Evolutionary conservation across 2,888 invertebrate species (phyloP), one percentile per base, ranked within the genome.

Genomic region (Polietes domitor): DNA sequence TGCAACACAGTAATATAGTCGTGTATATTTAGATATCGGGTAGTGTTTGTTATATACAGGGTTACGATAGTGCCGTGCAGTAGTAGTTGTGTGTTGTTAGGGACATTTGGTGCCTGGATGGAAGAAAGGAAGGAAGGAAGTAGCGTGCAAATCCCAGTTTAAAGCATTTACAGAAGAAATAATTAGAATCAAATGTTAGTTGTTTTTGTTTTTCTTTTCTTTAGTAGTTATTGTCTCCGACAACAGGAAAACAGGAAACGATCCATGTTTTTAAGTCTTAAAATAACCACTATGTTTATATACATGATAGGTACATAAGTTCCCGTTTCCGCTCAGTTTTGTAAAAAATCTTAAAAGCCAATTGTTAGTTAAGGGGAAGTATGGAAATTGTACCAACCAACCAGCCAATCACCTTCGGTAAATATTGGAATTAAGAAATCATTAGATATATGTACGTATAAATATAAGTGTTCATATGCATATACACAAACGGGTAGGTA

Each of bases 151-250:
- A 58, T 71, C 77, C 10, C 1, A 37, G 86, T 88, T 88, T 7
- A 65, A 73, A 81, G 80, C 76, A 73, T 80, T 47, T 74, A 83
- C 63, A 83, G 86, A 87, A 86, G 86, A 79, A 84, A 86, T 50
- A 80, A 86, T 87, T 87, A 89, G 90, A 91, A 90, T 90, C 89
- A 90, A 89, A 88, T 87, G 88, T 90, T 90, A 89, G 88, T 89
- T 58, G n/a, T 32, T 32, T 37, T 37, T 12, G 37, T 37, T 37
- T 37, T 37, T 55, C 53, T 10, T 53, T 55, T 55, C 10, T 24
- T 58, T 12, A 58, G 58, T 21, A 58, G 24, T 15, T 32, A 32
- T 32, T 7, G 47, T 47, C 5, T 6, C 9, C n/a, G 47, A 47
- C 12, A 2, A 47, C 47, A 47, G 47, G 15, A 47, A 2, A 47